Base-by-base conservation (phyloP, 2,113 vertebrate genomes). In the Lophochroa leadbeateri region DNA sequence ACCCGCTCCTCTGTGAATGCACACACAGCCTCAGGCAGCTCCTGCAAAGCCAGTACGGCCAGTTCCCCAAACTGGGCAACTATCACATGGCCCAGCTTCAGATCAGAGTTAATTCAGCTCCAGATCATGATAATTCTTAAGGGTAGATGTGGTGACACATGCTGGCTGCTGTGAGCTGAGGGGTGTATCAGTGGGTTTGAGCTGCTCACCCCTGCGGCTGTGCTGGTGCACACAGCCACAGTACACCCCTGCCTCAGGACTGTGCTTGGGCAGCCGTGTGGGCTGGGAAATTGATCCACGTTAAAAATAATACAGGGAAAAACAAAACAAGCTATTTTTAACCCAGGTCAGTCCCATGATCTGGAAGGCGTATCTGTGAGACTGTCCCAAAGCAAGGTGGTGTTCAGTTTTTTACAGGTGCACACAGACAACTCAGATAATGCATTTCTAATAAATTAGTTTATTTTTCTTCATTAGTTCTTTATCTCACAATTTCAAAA, bases 301-400 rank as follows among this genome's bases (percentile, higher is more conserved):
- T 71, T 41, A 57, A 89, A 96, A 94, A 89, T 72, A 86, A 94
- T 69, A 55, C 86, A 16, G 5, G 83, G 47, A 83, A 79, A 94
- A 94, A 70, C 55, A 91, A 92, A 92, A 4, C 55, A 58, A 60
- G 52, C 17, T 92, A 41, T 92, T 96, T 94, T 94, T 64, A 94
- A 83, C 13, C 31, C 39, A 17, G 15, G 64, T 4, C 82, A 84
- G 76, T 24, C 64, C 64, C 39, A 0, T 75, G 91, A 84, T 8
- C 67, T 61, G 13, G 67, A 58, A 82, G 86, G 46, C 0, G 1
- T 31, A 39, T 13, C 57, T 60, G 61, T 13, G 64, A 72, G 53
- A 18, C 17, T n/a, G 43, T 11, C 68, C 82, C 37, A 17, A 21
- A 63, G 60, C 53, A 20, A 86, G 71, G 79, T 69, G 67, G 4